phyloP scores from a whole-genome alignment of 2,797 vertebrate species.

The Antennarius maculatus region DNA sequence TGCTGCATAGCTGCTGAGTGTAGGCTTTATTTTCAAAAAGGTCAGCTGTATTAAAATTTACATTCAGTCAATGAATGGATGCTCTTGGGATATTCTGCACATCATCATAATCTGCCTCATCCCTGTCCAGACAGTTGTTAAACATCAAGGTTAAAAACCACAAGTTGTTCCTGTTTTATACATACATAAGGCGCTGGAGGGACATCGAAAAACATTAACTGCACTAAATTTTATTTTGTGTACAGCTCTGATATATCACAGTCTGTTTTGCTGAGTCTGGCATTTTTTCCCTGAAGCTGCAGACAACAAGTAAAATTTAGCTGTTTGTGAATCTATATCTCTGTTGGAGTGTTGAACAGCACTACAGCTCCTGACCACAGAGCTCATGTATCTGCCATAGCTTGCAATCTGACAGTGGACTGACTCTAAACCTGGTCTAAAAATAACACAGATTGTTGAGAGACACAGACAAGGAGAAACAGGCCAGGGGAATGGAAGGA shows the following conservation, averaged over 20 bases:
- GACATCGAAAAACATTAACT: background rate
- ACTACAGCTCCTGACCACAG: constrained; percentile 18
- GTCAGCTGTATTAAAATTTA: constrained; percentile 45
- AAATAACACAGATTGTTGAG: constrained; percentile 67
- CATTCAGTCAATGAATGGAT: constrained; percentile 41
- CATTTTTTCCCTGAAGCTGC: background rate
- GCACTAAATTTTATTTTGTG: background rate
- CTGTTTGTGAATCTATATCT: constrained; percentile 22
- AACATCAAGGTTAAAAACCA: background rate
- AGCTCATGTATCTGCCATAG: constrained; percentile 66
- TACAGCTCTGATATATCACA: constrained; percentile 4
- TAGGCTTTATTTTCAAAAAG: constrained; percentile 45
- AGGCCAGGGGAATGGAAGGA: constrained; percentile 4
- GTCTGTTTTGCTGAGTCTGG: constrained; percentile 1
- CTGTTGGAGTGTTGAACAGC: constrained; percentile 9
- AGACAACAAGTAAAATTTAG: constrained; percentile 3
- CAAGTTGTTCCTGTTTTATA: constrained; percentile 4
- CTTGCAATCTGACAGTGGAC: constrained; percentile 52
- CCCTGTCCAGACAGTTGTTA: constrained; percentile 10
- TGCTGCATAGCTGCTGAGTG: constrained; percentile 26
- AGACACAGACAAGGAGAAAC: constrained; percentile 20
- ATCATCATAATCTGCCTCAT: constrained; percentile 46
- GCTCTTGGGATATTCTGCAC: constrained; percentile 31
- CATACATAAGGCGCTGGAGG: background rate
- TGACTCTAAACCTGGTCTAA: constrained; percentile 60